A percentile compares a stretch with the other conserved stretches of the same genome.
phyloP scores from a whole-genome alignment of 2,113 vertebrate species.

The Herpetotheres cachinnans region DNA sequence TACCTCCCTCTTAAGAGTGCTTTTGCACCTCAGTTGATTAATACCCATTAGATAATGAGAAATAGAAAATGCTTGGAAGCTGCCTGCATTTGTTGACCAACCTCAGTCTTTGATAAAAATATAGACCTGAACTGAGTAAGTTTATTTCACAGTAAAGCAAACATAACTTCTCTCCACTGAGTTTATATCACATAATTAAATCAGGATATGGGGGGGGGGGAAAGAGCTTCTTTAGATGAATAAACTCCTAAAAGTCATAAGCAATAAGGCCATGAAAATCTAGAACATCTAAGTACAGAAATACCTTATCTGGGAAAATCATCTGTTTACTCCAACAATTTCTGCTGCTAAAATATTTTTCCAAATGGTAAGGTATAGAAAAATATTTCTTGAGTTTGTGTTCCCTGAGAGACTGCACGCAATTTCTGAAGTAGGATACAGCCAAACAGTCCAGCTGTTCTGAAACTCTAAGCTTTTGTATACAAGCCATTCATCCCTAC shows the following conservation, averaged over 20 bases:
- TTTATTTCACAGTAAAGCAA: neutral
- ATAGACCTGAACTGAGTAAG: neutral
- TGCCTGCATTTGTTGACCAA: neutral
- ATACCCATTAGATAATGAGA: neutral
- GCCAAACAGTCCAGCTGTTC: neutral
- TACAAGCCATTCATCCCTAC: neutral
- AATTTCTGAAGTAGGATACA: neutral
- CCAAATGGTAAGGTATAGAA: neutral
- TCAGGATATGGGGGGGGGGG: rapidly evolving
- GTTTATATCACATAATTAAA: neutral
- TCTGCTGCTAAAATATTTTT: neutral
- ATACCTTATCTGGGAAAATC: neutral
- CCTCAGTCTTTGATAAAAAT: neutral
- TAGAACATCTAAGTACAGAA: neutral
- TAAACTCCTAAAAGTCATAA: neutral
- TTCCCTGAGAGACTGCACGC: neutral
- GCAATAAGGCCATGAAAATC: neutral
- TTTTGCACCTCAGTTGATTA: neutral
- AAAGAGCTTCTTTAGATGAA: neutral
- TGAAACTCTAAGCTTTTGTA: neutral
- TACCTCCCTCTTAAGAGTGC: neutral
- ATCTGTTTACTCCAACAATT: neutral
- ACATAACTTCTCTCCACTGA: neutral
- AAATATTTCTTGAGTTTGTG: neutral
- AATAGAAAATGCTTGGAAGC: neutral